Evolutionary conservation across 2,113 vertebrate genomes (phyloP).

Genomic region (Tamias sibiricus): DNA sequence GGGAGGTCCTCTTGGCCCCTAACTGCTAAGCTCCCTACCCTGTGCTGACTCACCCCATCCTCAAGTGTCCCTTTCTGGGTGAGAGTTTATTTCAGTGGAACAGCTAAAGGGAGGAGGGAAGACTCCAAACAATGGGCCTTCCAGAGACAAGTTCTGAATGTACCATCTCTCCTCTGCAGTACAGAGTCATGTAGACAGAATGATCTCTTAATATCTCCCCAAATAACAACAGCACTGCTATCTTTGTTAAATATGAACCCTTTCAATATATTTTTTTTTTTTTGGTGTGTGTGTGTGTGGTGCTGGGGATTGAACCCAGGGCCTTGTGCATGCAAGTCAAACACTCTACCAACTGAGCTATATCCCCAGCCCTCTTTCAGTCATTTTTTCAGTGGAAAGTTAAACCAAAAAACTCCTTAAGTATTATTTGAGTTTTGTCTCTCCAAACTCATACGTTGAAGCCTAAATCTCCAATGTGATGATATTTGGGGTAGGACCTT

Average conservation of each 20-base stretch:
- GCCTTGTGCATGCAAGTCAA: no score
- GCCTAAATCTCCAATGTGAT: not conserved
- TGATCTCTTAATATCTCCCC: not conserved
- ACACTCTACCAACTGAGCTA: no score
- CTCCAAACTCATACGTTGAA: not conserved
- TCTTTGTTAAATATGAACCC: not conserved
- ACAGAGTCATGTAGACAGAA: not conserved
- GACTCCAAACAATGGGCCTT: not conserved
- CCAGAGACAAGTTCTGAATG: not conserved
- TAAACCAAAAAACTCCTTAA: not conserved
- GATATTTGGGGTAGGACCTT: not conserved
- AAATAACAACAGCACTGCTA: accelerated
- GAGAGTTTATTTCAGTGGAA: not conserved
- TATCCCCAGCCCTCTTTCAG: no score
- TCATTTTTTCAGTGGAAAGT: not conserved
- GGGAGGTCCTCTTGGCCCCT: not conserved
- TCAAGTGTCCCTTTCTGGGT: not conserved
- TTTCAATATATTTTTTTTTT: no score
- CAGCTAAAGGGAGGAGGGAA: not conserved
- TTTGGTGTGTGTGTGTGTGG: no score
- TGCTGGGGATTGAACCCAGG: no score
- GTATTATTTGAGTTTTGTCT: not conserved
- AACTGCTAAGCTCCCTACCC: not conserved
- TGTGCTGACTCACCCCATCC: not conserved
- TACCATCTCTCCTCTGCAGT: not conserved